Conservation (phyloP, 2,797 vertebrate genomes). For the Chaenodraco wilsoni region DNA sequence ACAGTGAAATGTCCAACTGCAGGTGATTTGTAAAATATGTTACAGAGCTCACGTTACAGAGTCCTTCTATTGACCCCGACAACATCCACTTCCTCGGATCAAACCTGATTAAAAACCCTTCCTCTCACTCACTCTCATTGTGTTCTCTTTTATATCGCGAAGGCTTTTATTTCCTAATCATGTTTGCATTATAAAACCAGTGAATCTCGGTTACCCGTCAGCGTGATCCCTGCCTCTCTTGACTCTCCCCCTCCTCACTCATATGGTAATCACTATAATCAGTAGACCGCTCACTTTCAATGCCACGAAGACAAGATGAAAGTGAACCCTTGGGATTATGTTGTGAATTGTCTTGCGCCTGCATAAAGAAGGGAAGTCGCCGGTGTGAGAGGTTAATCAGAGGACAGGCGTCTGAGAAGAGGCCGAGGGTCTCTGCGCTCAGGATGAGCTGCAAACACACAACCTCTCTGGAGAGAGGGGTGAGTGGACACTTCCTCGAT, state of each 20-base stretch:
- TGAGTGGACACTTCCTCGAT: constrained; percentile 9
- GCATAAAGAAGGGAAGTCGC: neutral
- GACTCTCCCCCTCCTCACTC: neutral
- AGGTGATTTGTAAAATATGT: constrained; percentile 8
- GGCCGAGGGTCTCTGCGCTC: constrained; percentile 33
- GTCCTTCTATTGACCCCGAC: constrained; percentile 28
- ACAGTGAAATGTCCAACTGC: constrained; percentile 13
- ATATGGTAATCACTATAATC: constrained; percentile 22
- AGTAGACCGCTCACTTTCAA: constrained; percentile 20
- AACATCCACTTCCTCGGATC: constrained; percentile 16
- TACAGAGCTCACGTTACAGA: constrained; percentile 4
- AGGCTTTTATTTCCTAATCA: constrained; percentile 15
- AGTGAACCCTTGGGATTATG: constrained; percentile 43
- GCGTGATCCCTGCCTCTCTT: neutral
- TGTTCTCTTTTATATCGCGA: constrained; percentile 11
- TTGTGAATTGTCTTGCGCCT: constrained; percentile 27
- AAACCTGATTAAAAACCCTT: constrained; percentile 52
- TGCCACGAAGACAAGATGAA: constrained; percentile 22
- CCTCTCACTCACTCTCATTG: constrained; percentile 28
- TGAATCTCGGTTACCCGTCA: constrained; percentile 30
- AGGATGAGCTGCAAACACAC: constrained; percentile 33
- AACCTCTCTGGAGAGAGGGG: constrained; percentile 17
- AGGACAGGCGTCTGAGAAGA: constrained; percentile 53
- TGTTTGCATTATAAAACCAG: constrained; percentile 30
- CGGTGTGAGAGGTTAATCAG: constrained; percentile 53